A percentile compares a stretch with the other conserved stretches of the same genome.
These are phyloP conservation scores for Deilephila elpenor DNA, from an alignment of 2,888 invertebrate species.

Conservation along the genomic window DNA sequence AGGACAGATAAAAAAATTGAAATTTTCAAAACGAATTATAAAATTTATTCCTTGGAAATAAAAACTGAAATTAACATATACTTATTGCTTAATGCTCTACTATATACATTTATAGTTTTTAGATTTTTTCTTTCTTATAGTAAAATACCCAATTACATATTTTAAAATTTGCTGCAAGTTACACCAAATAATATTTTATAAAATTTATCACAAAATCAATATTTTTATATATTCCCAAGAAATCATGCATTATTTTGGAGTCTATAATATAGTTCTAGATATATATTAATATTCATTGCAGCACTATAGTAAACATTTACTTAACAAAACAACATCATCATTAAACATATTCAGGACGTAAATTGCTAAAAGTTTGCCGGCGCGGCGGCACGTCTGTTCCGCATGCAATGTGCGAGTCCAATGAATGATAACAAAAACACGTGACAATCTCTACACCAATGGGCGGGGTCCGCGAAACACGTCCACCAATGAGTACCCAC, in stretches of 20 bases:
- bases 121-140: too few relatives aligned
- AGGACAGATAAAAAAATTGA: too few relatives aligned
- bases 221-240: neutral
- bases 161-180: too few relatives aligned
- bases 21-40: too few relatives aligned
- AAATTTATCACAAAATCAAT: neutral
- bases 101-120: too few relatives aligned
- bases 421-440: conserved; percentile 67
- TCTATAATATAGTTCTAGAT: neutral
- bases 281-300: neutral
- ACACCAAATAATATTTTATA: too few relatives aligned
- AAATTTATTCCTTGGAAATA: too few relatives aligned
- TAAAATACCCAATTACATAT: too few relatives aligned
- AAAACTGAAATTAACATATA: too few relatives aligned
- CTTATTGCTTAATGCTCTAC: too few relatives aligned
- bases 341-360: conserved; percentile 51
- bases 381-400: conserved; percentile 53
- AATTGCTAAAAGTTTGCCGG: conserved; percentile 59
- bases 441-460: conserved; percentile 54
- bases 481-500: conserved; percentile 51
- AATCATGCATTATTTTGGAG: neutral
- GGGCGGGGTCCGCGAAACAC: conserved; percentile 55
- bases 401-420: conserved; percentile 18
- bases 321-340: conserved; percentile 24
- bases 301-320: neutral